phyloP scores from a whole-genome alignment of 2,797 vertebrate species.

The Anabas testudineus region DNA sequence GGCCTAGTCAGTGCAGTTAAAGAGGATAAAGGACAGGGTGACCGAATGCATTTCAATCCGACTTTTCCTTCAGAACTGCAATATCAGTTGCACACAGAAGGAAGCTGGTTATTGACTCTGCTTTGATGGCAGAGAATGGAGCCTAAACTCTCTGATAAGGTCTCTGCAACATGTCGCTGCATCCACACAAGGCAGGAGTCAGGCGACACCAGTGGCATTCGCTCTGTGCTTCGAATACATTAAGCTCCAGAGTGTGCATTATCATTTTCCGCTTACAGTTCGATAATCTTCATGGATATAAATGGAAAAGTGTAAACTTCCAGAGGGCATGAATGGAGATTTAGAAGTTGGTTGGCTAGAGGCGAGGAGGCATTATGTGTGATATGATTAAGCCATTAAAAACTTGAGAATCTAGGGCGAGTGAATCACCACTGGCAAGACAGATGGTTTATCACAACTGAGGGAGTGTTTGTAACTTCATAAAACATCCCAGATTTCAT shows the following conservation, averaged over 20 bases:
- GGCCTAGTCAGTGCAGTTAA: constrained; percentile 26
- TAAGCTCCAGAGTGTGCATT: constrained; percentile 54
- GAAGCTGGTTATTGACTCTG: constrained; percentile 28
- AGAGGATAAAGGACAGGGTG: constrained; percentile 48
- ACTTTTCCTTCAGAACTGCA: constrained; percentile 25
- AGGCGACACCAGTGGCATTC: constrained; percentile 35
- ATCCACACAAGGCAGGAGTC: constrained; percentile 35
- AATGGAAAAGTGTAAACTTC: constrained; percentile 69
- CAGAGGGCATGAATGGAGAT: constrained; percentile 57
- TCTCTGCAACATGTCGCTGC: constrained; percentile 39
- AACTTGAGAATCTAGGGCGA: constrained; percentile 64
- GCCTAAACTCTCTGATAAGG: constrained; percentile 39
- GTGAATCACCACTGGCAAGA: constrained; percentile 56
- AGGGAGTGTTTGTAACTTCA: constrained; percentile 43
- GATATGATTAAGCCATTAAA: constrained; percentile 69
- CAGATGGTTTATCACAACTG: constrained; percentile 64
- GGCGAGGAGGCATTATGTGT: constrained; percentile 63
- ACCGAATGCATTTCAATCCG: constrained; percentile 34
- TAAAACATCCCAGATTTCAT: constrained; percentile 24
- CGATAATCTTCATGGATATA: constrained; percentile 72
- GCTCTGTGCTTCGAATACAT: constrained; percentile 35
- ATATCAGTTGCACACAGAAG: constrained; percentile 28
- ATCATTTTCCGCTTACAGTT: constrained; percentile 60
- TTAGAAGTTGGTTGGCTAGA: constrained; percentile 56
- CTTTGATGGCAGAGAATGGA: constrained; percentile 45